Evolutionary conservation across 2,797 vertebrate species (phyloP).

Genomic region (Octomys mimax): DNA sequence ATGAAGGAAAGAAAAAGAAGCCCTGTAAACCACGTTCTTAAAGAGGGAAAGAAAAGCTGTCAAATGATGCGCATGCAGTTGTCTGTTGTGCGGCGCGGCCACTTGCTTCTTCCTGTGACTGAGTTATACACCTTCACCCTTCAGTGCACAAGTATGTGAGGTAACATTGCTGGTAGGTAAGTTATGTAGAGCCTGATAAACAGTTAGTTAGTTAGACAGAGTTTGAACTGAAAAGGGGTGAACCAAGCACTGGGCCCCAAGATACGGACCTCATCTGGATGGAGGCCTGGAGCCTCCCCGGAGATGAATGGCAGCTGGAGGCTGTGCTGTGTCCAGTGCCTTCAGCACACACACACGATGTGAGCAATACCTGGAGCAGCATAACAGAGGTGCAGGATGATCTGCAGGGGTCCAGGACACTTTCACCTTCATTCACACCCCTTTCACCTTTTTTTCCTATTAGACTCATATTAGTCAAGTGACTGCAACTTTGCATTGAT

Average conservation of each 20-base stretch:
- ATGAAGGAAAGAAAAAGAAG: neutral
- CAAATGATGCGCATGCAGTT: neutral
- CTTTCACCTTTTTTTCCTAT: neutral
- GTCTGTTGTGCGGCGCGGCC: neutral
- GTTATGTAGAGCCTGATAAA: neutral
- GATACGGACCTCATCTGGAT: neutral
- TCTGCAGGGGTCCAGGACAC: neutral
- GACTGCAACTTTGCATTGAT: neutral
- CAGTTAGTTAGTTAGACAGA: neutral
- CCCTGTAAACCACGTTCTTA: neutral
- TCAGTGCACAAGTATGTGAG: neutral
- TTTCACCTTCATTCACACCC: neutral
- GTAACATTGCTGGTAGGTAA: neutral
- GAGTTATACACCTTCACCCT: neutral
- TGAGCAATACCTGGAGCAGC: neutral
- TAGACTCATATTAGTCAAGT: neutral
- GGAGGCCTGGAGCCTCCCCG: neutral
- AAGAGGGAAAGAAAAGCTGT: neutral
- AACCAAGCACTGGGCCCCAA: neutral
- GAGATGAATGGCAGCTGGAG: neutral
- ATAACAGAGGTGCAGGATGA: neutral
- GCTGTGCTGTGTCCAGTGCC: too few species aligned
- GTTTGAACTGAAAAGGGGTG: neutral
- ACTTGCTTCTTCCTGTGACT: neutral
- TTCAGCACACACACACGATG: too few species aligned